Conservation (phyloP, 1,140 invertebrate species). For the Drosophila lacteicornis region DNA sequence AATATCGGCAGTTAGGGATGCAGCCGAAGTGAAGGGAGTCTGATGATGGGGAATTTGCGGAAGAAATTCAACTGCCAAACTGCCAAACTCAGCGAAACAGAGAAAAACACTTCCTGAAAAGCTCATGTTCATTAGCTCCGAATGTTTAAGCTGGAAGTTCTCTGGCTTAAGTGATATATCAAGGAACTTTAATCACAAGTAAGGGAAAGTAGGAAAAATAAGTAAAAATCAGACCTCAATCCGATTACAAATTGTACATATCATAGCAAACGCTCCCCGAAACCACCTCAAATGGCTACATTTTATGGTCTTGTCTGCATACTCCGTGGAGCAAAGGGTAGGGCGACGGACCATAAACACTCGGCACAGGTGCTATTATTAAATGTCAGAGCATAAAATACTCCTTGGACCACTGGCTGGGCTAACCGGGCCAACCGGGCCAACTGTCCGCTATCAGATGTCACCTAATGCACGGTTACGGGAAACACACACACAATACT, state of each 20-base stretch:
- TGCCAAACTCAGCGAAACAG: not conserved
- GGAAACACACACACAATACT: slow-evolving; percentile 5
- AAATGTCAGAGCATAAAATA: slow-evolving; percentile 35
- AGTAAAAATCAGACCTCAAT: not conserved
- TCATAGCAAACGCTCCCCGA: not conserved
- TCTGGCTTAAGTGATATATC: not conserved
- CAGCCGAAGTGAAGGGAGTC: not conserved
- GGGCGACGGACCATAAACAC: slow-evolving; percentile 42
- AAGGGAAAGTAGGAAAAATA: not conserved
- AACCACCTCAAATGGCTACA: slow-evolving; percentile 7
- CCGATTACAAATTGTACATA: not conserved
- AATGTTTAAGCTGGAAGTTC: not conserved
- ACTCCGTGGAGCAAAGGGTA: slow-evolving; percentile 2
- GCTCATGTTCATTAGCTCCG: not conserved
- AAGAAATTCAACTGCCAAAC: not conserved
- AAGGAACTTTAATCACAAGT: not conserved
- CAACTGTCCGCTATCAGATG: slow-evolving; percentile 57
- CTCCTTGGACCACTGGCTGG: slow-evolving; percentile 13
- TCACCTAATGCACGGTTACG: slow-evolving; percentile 63
- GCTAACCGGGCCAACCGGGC: slow-evolving; percentile 23
- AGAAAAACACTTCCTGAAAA: not conserved
- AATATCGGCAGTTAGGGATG: slow-evolving; percentile 20
- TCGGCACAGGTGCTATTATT: slow-evolving; percentile 49
- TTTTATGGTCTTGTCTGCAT: slow-evolving; percentile 12
- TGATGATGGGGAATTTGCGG: not conserved